phyloP scores from a whole-genome alignment of 2,113 vertebrate genomes.

The Microcebus murinus region DNA sequence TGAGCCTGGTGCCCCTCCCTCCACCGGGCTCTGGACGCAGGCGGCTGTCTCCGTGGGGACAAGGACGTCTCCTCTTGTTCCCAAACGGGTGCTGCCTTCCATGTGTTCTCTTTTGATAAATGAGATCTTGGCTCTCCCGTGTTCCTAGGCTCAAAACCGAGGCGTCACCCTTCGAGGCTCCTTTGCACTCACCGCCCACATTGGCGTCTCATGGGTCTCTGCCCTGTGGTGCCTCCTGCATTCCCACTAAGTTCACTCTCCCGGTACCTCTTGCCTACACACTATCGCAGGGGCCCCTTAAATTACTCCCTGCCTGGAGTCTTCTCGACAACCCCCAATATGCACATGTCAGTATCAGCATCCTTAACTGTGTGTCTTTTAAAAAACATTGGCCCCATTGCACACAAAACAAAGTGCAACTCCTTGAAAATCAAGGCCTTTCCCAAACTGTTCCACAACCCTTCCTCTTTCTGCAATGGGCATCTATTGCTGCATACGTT shows the following conservation, averaged over 20 bases:
- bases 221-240: neutral
- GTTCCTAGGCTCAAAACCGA: neutral
- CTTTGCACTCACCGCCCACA: neutral
- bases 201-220: accelerated
- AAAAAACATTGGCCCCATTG: neutral
- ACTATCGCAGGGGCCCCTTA: neutral
- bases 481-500: neutral
- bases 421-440: neutral
- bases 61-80: neutral
- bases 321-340: neutral
- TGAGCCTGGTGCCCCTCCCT: neutral
- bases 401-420: neutral
- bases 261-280: neutral
- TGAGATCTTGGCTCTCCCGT: neutral
- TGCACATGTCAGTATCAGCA: neutral
- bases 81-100: neutral
- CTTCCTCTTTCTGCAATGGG: neutral
- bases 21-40: neutral
- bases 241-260: neutral
- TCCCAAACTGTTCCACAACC: neutral
- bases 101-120: neutral
- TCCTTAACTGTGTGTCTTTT: neutral
- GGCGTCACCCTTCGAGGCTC: neutral
- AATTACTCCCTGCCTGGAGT: neutral
- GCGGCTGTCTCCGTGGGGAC: neutral